Percentiles rank a stretch among this genome's conserved stretches.
Evolutionary conservation across 2,888 invertebrate species (phyloP).

Genomic region (Agrotis ipsilon): DNA sequence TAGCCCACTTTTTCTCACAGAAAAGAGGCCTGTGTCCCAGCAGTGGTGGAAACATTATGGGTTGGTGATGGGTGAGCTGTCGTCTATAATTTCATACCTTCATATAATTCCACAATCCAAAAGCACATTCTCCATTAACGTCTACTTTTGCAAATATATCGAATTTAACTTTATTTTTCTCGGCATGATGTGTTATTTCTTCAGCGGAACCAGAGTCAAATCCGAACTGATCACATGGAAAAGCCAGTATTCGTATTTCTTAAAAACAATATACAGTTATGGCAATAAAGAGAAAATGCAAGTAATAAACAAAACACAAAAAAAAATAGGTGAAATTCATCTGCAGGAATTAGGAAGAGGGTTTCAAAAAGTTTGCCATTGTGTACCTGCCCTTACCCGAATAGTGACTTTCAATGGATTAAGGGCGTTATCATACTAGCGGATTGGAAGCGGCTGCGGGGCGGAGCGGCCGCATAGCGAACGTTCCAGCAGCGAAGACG

Average conservation of each 20-base stretch:
- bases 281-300: too few relatives aligned
- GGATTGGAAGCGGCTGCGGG: too few relatives aligned
- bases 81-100: conserved; percentile 37
- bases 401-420: neutral
- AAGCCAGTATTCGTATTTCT: conserved; percentile 57
- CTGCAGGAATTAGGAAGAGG: neutral
- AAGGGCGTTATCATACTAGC: too few relatives aligned
- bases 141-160: conserved; percentile 53
- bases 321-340: neutral
- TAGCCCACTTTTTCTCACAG: too few relatives aligned
- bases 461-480: too few relatives aligned
- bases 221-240: conserved; percentile 58
- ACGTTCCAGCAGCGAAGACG: too few relatives aligned
- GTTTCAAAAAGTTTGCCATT: neutral
- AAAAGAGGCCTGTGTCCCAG: too few relatives aligned
- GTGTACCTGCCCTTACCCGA: neutral
- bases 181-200: conserved; percentile 43
- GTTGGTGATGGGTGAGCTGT: too few relatives aligned
- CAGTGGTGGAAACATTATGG: too few relatives aligned
- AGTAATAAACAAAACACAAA: neutral
- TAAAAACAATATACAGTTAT: conserved; percentile 11
- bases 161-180: conserved; percentile 36
- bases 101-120: conserved; percentile 49
- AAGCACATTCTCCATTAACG: conserved; percentile 52
- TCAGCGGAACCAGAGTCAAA: conserved; percentile 32